These are phyloP conservation scores for Campoplex capitator DNA, from an alignment of 2,888 invertebrate species.

Conservation along the genomic window DNA sequence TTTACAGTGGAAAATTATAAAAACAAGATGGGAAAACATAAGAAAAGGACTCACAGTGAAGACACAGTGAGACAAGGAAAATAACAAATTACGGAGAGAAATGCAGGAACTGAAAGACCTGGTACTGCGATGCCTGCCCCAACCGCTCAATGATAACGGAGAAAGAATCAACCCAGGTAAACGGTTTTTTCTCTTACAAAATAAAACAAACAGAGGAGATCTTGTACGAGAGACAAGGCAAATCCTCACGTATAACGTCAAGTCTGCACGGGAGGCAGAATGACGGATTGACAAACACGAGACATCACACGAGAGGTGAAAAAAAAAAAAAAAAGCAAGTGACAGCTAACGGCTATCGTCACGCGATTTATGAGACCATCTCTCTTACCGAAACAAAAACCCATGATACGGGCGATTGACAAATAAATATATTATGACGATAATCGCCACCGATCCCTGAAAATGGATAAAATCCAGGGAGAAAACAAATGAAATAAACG, in stretches of 20 bases:
- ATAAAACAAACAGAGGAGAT: neutral
- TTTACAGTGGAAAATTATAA: neutral
- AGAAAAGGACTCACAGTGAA: constrained; percentile 44
- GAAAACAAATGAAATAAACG: too few species aligned
- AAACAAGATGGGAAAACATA: constrained; percentile 42
- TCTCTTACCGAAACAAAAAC: neutral
- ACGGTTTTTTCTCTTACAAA: neutral
- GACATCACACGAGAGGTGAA: constrained; percentile 36
- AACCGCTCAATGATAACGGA: constrained; percentile 18
- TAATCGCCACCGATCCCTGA: too few species aligned
- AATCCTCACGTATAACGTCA: neutral
- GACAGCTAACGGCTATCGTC: constrained; percentile 13
- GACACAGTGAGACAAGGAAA: constrained; percentile 37
- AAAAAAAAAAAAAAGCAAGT: constrained; percentile 34
- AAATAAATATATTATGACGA: too few species aligned
- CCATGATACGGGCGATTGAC: neutral
- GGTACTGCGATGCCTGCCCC: constrained; percentile 14
- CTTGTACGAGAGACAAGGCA: constrained; percentile 16
- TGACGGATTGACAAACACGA: neutral
- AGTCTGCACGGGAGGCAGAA: constrained; percentile 21
- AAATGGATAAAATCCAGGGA: too few species aligned
- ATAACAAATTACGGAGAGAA: constrained; percentile 32
- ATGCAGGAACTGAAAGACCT: constrained; percentile 40
- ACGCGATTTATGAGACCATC: neutral
- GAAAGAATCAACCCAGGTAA: constrained; percentile 24